These are phyloP conservation scores for Hyposoter didymator DNA, from an alignment of 2,888 invertebrate species.

Conservation along the genomic window DNA sequence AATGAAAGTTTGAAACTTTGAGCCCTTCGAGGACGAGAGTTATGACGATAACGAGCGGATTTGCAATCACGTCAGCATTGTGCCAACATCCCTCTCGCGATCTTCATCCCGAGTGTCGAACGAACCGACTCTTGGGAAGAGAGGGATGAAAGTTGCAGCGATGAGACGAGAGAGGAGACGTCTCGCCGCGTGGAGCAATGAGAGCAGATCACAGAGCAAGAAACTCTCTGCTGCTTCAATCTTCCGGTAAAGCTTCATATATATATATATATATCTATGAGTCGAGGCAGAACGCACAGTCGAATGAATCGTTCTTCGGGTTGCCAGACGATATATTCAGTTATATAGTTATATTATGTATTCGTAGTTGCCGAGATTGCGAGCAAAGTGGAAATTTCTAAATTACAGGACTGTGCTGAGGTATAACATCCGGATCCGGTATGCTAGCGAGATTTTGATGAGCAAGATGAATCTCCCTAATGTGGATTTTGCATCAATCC, in stretches of 20 bases:
- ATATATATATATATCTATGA: constrained; percentile 7
- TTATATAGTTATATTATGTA: constrained; percentile 6
- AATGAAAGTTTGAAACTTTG: constrained; percentile 23
- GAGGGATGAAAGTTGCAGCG: constrained; percentile 6
- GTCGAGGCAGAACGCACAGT: constrained; percentile 26
- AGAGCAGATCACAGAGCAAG: constrained; percentile 79
- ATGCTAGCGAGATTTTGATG: not conserved
- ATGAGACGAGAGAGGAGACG: constrained; percentile 21
- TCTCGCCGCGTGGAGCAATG: constrained; percentile 46
- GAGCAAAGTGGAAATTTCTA: constrained; percentile 72
- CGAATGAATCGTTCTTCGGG: constrained; percentile 42
- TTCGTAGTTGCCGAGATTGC: constrained; percentile 44
- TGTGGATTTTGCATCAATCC: not conserved
- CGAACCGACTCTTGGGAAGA: constrained; percentile 57
- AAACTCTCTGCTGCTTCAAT: constrained; percentile 63
- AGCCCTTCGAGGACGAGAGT: constrained; percentile 69
- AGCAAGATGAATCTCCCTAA: not conserved
- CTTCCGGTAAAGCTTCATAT: constrained; percentile 22
- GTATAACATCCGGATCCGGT: constrained; percentile 13
- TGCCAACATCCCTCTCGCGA: constrained; percentile 71
- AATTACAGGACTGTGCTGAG: constrained; percentile 72
- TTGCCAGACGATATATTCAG: constrained; percentile 44
- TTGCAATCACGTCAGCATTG: constrained; percentile 82
- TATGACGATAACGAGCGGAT: constrained; percentile 82
- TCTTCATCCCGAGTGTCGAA: constrained; percentile 74